Base-by-base conservation (phyloP, 35 echinoderm and acorn worm species). In the Hemicentrotus pulcherrimus region DNA sequence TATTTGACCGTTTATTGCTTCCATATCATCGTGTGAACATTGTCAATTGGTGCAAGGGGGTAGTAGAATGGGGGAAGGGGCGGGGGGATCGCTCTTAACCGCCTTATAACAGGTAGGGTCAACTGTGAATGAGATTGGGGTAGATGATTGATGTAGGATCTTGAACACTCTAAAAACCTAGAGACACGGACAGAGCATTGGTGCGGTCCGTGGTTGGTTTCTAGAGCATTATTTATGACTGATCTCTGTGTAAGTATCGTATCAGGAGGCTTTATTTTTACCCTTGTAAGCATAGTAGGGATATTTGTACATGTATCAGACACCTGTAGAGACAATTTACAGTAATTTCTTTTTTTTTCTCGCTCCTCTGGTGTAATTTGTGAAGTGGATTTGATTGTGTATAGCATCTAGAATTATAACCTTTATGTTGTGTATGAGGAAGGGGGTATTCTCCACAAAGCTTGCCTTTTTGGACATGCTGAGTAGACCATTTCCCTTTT, bases 361-460 rank as follows among this genome's bases (percentile, higher is more conserved):
- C 22, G 15, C 65, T 24, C 65, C 65, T 78, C 65, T 78, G 65
- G 91, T 93, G 91, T 93, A 47, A 93, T 93, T 90, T 93, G 91
- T 93, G 91, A 93, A 93, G 45, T 93, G 91, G 32, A 46, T 93
- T 93, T 93, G 91, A 93, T 93, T 93, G 91, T 93, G 91, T 93
- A 93, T 93, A 93, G 91, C 65, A 47, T 58, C 91, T 93, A 93
- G 91, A 93, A 93, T 32, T 92, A 58, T 50, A 31, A 93, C 58
- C 47, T 93, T 47, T 93, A 93, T 93, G 91, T 93, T 93, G 91
- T 93, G 91, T 48, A 93, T 93, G 48, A 58, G 48, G 30, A 58
- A 31, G 91, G 91, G 45, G 91, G 15, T 31, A 0, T n/a, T 48
- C 32, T 93, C 11, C 48, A 93, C 46, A 16, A 93, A 58, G 91